A percentile compares a stretch with the other conserved stretches of the same genome.
Evolutionary conservation across 2,113 vertebrate genomes (phyloP).

Genomic region (Thermophis baileyi): DNA sequence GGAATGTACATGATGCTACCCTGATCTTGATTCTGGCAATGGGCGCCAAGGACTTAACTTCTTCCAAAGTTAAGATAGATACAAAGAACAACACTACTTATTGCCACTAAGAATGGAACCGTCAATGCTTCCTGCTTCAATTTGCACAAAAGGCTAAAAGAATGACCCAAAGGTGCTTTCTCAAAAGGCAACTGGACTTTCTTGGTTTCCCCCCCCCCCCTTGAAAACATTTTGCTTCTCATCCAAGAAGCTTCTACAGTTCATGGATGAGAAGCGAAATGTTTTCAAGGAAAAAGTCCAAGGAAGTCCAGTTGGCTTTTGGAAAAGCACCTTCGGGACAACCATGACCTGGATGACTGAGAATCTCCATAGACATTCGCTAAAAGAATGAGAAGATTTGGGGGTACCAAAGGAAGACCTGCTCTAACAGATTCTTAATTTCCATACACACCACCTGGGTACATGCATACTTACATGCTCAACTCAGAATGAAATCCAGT

Average conservation of each 20-base stretch:
- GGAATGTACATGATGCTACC: not conserved
- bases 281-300: no score
- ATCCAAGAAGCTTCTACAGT: not conserved
- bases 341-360: no score
- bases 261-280: not conserved
- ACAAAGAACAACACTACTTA: not conserved
- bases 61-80: not conserved
- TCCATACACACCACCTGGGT: not conserved
- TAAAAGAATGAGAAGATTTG: no score
- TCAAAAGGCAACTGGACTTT: not conserved
- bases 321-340: no score
- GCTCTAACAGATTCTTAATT: not conserved
- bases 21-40: not conserved
- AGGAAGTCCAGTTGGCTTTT: no score
- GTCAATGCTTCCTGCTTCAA: not conserved
- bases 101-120: not conserved
- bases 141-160: not conserved
- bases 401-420: not conserved
- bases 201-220: no score
- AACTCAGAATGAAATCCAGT: not conserved
- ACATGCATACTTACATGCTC: not conserved
- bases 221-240: not conserved
- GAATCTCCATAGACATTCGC: no score
- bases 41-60: not conserved
- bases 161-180: not conserved